Conservation (phyloP, 2,113 vertebrate genomes). For the Odontophorus gujanensis region DNA sequence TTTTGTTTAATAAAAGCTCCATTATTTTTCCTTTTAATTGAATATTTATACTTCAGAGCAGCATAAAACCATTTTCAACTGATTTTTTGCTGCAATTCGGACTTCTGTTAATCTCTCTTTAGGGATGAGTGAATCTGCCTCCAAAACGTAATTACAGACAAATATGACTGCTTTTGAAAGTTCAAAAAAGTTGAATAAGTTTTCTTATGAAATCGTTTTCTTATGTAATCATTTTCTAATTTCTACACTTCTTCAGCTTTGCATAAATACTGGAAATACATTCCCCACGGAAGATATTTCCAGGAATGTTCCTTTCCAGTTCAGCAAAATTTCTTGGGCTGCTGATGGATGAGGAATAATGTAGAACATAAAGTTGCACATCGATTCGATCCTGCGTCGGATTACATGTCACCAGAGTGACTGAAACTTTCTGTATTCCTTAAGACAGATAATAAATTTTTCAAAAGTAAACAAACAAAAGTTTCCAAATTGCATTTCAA, state of each 20-base stretch:
- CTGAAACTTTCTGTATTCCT: background rate
- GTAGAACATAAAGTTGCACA: background rate
- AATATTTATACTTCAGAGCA: conserved; percentile 53
- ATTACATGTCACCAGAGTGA: background rate
- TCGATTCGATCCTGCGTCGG: background rate
- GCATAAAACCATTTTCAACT: conserved; percentile 20
- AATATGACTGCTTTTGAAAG: background rate
- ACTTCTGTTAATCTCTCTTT: background rate
- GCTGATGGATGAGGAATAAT: background rate
- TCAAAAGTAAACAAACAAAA: background rate
- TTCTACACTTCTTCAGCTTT: background rate
- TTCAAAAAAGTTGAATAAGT: background rate
- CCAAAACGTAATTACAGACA: background rate
- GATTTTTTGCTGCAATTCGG: conserved; percentile 5
- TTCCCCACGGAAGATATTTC: background rate
- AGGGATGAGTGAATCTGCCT: background rate
- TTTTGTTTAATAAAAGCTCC: conserved; percentile 65
- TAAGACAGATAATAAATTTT: background rate
- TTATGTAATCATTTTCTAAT: background rate
- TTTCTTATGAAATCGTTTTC: background rate
- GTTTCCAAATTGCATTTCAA: background rate
- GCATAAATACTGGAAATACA: background rate
- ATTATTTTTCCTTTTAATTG: conserved; percentile 69
- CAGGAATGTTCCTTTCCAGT: background rate
- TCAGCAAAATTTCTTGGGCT: background rate